phyloP scores from a whole-genome alignment of 2,113 vertebrate genomes.

The Hirundichthys speculiger region DNA sequence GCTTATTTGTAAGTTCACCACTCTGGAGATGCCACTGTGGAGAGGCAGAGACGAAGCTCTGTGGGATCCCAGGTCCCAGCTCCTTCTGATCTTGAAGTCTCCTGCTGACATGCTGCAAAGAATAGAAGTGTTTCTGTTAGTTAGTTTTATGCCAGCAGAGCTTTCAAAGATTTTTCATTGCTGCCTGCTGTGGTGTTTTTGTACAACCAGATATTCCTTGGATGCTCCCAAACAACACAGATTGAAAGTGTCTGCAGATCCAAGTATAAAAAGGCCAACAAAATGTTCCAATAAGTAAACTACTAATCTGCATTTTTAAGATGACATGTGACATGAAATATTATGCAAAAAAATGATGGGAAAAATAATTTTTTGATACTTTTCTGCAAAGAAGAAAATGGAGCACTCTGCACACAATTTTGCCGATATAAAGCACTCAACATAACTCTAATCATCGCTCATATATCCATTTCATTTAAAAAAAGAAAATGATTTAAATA shows the following conservation, averaged over 20 bases:
- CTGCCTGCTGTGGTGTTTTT: slow-evolving; percentile 8
- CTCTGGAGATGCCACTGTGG: slow-evolving; percentile 47
- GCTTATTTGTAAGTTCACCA: slow-evolving; percentile 73
- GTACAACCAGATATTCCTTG: no score
- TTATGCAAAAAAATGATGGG: not conserved
- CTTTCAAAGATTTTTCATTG: not conserved
- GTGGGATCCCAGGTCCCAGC: slow-evolving; percentile 27
- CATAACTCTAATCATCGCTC: no score
- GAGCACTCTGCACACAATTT: no score
- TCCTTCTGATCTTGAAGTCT: slow-evolving; percentile 25
- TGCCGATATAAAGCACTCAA: no score
- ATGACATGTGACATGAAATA: not conserved
- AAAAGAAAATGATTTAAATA: no score
- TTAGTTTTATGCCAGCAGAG: not conserved
- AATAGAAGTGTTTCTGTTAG: slow-evolving; percentile 9
- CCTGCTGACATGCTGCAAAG: slow-evolving; percentile 2
- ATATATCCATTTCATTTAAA: no score
- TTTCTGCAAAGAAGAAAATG: no score
- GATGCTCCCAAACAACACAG: slow-evolving; percentile 1
- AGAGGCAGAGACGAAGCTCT: slow-evolving; percentile 34
- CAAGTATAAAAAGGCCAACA: slow-evolving; percentile 5
- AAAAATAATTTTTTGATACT: not conserved
- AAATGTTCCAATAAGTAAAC: not conserved
- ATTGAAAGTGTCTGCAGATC: not conserved
- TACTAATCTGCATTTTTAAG: not conserved